Percentiles rank a stretch among this genome's conserved stretches.
Conservation (phyloP, 2,113 vertebrate genomes). For the Phocoena sinus region DNA sequence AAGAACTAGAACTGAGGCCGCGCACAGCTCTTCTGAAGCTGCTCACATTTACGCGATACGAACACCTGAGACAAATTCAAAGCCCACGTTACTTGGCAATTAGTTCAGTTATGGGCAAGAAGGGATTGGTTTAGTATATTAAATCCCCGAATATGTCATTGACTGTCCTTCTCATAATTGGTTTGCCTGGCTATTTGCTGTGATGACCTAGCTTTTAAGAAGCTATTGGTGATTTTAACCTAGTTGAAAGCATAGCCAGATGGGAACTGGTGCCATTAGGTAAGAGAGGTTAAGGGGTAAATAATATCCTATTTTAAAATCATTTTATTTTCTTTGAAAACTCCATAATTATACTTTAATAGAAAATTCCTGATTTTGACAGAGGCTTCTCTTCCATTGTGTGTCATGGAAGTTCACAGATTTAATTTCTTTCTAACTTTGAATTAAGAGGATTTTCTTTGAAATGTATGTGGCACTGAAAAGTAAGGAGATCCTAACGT, state of each 20-base stretch:
- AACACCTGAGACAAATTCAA: background rate
- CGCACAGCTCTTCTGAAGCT: background rate
- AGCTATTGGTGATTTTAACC: background rate
- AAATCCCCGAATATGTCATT: background rate
- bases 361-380: background rate
- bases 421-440: conserved; percentile 15
- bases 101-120: background rate
- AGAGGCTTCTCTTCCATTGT: background rate
- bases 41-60: background rate
- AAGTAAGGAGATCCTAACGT: background rate
- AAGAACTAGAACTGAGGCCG: background rate
- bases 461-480: background rate
- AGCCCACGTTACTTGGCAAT: background rate
- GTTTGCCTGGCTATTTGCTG: background rate
- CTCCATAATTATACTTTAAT: background rate
- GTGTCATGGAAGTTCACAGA: background rate
- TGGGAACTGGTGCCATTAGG: background rate
- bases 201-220: background rate
- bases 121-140: background rate
- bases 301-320: background rate
- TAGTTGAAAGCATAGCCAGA: background rate
- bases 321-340: conserved; percentile 37
- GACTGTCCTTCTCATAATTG: background rate
- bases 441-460: background rate
- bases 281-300: background rate